A percentile compares a stretch with the other conserved stretches of the same genome.
These are phyloP conservation scores for Oxyruncus cristatus DNA, from an alignment of 2,113 vertebrate species.

Conservation along the genomic window DNA sequence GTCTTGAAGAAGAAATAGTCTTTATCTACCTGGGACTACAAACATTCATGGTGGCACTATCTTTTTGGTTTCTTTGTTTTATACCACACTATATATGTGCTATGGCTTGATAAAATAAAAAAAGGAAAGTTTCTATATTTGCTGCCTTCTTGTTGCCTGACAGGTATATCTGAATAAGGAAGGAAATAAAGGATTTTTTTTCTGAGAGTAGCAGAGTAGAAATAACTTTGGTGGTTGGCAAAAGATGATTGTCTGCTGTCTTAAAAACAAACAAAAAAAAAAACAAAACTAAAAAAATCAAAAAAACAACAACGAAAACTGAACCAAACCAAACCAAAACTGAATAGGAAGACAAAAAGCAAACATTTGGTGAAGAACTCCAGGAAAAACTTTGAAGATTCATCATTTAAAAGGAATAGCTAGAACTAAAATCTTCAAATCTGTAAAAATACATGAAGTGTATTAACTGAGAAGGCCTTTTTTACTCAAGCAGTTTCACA, in stretches of 20 bases:
- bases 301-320: background rate
- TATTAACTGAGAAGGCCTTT: background rate
- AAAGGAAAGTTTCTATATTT: background rate
- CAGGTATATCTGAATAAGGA: background rate
- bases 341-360: background rate
- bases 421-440: background rate
- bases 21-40: background rate
- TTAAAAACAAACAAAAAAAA: background rate
- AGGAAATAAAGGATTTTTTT: background rate
- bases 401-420: background rate
- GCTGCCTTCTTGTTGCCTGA: background rate
- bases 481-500: background rate
- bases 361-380: background rate
- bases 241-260: background rate
- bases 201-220: background rate
- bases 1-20: background rate
- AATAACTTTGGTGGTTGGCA: background rate
- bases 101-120: background rate
- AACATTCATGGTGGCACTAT: background rate
- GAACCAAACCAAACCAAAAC: background rate
- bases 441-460: background rate
- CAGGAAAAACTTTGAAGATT: background rate
- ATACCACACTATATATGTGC: background rate
- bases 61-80: background rate
- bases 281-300: background rate